Percentiles rank a stretch among this genome's conserved stretches.
Evolutionary conservation across 2,113 vertebrate species (phyloP).

Genomic region (Lophius piscatorius): DNA sequence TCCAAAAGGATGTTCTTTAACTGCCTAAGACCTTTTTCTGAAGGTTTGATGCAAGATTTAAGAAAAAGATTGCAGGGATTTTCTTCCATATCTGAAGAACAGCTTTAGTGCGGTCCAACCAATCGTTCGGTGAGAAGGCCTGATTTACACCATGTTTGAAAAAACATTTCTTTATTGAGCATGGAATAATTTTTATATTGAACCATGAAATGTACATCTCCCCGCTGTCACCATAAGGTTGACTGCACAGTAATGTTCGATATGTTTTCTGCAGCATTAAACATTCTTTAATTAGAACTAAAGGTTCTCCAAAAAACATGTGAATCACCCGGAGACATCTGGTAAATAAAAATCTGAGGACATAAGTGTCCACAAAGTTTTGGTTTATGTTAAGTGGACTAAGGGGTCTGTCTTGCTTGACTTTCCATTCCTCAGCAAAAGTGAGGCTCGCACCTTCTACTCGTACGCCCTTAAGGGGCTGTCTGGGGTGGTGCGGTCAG

Average conservation of each 20-base stretch:
- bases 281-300: not conserved
- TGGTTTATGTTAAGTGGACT: not conserved
- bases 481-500: slow-evolving; percentile 74
- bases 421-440: slow-evolving; percentile 71
- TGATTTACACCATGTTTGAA: not conserved
- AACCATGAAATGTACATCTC: not conserved
- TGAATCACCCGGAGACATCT: not conserved
- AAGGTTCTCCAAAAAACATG: not conserved
- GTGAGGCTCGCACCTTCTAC: slow-evolving; percentile 85
- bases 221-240: no score
- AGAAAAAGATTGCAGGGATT: not conserved
- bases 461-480: slow-evolving; percentile 84
- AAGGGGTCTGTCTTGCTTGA: not conserved
- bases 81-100: not conserved
- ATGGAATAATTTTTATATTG: not conserved
- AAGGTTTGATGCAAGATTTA: not conserved
- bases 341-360: not conserved
- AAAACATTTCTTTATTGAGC: not conserved
- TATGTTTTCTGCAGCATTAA: not conserved
- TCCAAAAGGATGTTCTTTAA: not conserved
- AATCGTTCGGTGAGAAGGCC: not conserved
- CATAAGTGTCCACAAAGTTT: not conserved
- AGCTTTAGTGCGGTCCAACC: not conserved
- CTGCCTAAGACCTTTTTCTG: not conserved
- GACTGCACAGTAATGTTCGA: no score